A percentile compares a stretch with the other conserved stretches of the same genome.
These are phyloP conservation scores for Enteromius radiatus DNA, from an alignment of 2,797 vertebrate genomes.

Conservation along the genomic window DNA sequence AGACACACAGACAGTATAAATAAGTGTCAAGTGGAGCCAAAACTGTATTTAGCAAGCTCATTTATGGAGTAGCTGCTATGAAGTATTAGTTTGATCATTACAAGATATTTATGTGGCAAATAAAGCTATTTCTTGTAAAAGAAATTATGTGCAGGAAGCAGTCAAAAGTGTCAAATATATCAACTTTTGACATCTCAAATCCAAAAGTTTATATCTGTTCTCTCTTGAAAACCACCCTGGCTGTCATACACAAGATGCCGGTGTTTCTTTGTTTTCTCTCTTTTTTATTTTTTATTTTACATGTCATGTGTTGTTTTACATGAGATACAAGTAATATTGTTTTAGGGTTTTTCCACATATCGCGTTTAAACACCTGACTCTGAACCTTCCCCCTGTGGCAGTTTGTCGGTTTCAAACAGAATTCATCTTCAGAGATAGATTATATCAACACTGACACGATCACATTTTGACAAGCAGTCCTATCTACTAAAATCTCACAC, in stretches of 20 bases:
- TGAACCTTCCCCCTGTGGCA: conserved; percentile 33
- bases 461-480: conserved; percentile 22
- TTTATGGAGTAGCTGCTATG: neutral
- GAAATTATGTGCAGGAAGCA: neutral
- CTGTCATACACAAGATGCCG: neutral
- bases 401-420: conserved; percentile 28
- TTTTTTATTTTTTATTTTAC: neutral
- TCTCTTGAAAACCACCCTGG: conserved; percentile 3
- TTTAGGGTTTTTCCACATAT: conserved; percentile 20
- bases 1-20: conserved; percentile 3
- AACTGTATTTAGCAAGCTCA: neutral
- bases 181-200: neutral
- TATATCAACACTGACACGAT: conserved; percentile 31
- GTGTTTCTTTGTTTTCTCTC: neutral
- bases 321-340: conserved; percentile 3
- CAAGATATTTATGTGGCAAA: neutral
- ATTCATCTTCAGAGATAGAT: conserved; percentile 25
- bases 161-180: conserved; percentile 11
- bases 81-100: neutral
- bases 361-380: conserved; percentile 33
- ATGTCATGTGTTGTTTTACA: conserved; percentile 8
- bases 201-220: neutral
- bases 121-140: neutral
- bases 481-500: neutral
- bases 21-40: neutral